Percentiles rank a stretch among this genome's conserved stretches.
Conservation (phyloP, 2,888 invertebrate genomes). For the Parnassius mnemosyne region DNA sequence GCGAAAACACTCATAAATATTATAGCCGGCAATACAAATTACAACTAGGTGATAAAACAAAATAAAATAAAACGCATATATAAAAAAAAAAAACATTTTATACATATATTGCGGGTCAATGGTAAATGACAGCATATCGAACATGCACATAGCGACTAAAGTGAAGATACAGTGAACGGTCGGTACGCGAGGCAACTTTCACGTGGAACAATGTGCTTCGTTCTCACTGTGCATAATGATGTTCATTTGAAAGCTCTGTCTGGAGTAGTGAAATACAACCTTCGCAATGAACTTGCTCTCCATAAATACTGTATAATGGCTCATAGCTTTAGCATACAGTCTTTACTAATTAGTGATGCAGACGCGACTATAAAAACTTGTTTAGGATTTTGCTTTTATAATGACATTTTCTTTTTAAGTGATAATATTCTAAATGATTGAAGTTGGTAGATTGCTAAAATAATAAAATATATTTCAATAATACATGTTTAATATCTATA, state of each 20-base stretch:
- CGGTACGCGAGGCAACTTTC: constrained; percentile 17
- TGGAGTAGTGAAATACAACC: constrained; percentile 9
- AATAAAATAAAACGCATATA: constrained; percentile 32
- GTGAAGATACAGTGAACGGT: constrained; percentile 9
- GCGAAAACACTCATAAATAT: constrained; percentile 42
- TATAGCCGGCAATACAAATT: constrained; percentile 43
- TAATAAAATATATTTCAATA: no score
- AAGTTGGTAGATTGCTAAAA: no score
- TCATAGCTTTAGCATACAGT: constrained; percentile 11
- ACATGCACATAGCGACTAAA: constrained; percentile 19
- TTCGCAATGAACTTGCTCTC: constrained; percentile 6
- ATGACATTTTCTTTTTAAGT: no score
- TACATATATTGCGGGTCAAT: constrained; percentile 3
- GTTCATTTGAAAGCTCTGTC: constrained; percentile 25
- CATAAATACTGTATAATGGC: constrained; percentile 18
- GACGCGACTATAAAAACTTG: constrained; percentile 5
- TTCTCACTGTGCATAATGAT: constrained; percentile 22
- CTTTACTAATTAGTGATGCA: constrained; percentile 10
- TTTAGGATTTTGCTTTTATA: background rate
- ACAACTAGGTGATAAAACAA: constrained; percentile 40
- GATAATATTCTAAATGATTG: no score
- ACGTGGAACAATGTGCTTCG: constrained; percentile 16
- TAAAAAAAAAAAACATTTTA: constrained; percentile 2
- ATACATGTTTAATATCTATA: no score
- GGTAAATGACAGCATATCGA: constrained; percentile 1